These are phyloP conservation scores for Ormyrus thymus DNA, from an alignment of 2,888 invertebrate genomes.

Conservation along the genomic window DNA sequence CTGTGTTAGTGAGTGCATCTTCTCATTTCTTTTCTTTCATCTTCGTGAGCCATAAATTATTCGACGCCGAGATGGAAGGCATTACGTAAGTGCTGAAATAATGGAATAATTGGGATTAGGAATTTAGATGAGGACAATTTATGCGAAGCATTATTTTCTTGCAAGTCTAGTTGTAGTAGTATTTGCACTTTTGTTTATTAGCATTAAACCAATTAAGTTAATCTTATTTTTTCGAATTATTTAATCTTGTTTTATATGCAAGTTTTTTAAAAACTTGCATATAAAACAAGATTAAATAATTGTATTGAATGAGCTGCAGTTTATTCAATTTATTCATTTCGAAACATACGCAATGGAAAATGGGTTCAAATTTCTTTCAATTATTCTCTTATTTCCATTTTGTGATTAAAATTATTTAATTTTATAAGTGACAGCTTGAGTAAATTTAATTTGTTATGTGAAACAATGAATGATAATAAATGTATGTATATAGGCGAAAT, in stretches of 20 bases:
- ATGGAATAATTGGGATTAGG: constrained; percentile 28
- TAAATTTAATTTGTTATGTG: too few species aligned
- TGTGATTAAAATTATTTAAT: constrained; percentile 8
- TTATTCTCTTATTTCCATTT: neutral
- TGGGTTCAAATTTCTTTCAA: neutral
- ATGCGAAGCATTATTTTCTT: neutral
- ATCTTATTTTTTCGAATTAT: too few species aligned
- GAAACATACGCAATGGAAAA: neutral
- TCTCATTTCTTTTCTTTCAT: constrained; percentile 4
- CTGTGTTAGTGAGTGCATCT: neutral
- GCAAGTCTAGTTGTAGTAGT: too few species aligned
- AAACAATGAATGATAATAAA: too few species aligned
- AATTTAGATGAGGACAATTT: neutral
- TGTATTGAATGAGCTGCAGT: constrained; percentile 8
- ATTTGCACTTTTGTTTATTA: too few species aligned
- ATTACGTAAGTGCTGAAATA: constrained; percentile 21
- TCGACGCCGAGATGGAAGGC: neutral
- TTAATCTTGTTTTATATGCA: too few species aligned
- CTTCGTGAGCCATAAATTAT: constrained; percentile 18
- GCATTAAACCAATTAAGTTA: too few species aligned
- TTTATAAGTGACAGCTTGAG: neutral
- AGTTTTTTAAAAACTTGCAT: neutral
- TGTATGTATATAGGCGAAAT: too few species aligned
- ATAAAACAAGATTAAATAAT: neutral
- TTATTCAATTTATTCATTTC: constrained; percentile 4